Conservation (phyloP, 2,797 vertebrate genomes). For the Orestias chungarensis region DNA sequence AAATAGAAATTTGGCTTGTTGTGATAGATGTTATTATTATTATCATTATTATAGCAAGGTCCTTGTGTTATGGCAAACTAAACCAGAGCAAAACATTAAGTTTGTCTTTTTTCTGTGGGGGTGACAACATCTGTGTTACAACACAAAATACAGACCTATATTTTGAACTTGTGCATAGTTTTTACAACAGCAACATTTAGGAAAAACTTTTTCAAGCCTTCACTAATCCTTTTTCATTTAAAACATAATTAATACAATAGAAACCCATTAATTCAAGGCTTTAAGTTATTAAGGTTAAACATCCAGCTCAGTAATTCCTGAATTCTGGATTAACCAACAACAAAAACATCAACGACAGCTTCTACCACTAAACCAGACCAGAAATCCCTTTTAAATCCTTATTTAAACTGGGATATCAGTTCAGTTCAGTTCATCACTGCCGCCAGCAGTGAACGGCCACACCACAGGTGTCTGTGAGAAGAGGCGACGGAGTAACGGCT, state of each 20-base stretch:
- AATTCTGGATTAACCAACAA: not conserved
- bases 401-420: slow-evolving; percentile 28
- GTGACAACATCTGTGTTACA: no score
- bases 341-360: not conserved
- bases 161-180: no score
- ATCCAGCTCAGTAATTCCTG: not conserved
- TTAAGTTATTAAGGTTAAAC: not conserved
- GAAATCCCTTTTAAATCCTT: slow-evolving; percentile 36
- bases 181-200: no score
- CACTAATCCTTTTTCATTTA: no score
- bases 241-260: no score
- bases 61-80: no score
- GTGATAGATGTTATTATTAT: no score
- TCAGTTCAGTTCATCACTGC: slow-evolving; percentile 25
- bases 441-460: slow-evolving; percentile 27
- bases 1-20: no score
- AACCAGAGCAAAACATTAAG: no score
- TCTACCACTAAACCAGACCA: slow-evolving; percentile 28
- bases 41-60: no score
- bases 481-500: slow-evolving; percentile 5
- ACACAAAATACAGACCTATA: no score
- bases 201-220: not conserved
- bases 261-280: not conserved
- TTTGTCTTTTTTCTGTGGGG: no score
- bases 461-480: slow-evolving; percentile 16